Evolutionary conservation across 2,113 vertebrate genomes (phyloP).

Genomic region (Pelecanus crispus): DNA sequence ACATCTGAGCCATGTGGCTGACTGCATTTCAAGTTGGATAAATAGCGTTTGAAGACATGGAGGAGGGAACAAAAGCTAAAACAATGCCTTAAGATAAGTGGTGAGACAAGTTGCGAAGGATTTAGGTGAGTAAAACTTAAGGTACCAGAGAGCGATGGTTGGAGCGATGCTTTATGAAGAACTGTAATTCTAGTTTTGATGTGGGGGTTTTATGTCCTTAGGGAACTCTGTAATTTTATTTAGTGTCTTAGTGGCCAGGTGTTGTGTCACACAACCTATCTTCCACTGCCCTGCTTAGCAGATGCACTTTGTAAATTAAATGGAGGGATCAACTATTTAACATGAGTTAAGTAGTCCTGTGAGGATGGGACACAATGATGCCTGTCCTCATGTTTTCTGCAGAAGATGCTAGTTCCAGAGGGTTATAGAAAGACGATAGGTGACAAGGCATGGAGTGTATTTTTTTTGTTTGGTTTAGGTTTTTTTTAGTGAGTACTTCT

Average conservation of each 20-base stretch:
- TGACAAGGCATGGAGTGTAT: neutral
- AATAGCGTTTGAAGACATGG: neutral
- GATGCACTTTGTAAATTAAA: neutral
- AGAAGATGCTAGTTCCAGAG: neutral
- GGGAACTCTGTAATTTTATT: neutral
- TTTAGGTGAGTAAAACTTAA: neutral
- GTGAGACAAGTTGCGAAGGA: neutral
- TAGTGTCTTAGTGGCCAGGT: neutral
- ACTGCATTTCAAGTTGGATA: neutral
- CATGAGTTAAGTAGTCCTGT: neutral
- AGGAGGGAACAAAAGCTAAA: neutral
- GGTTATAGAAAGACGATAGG: neutral
- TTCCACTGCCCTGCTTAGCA: neutral
- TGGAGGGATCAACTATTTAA: neutral
- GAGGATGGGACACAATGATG: neutral
- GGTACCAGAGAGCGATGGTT: neutral
- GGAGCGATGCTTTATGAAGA: neutral
- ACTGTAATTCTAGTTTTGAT: neutral
- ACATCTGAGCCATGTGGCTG: neutral
- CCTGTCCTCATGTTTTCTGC: neutral
- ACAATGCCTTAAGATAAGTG: neutral
- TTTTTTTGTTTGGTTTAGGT: neutral
- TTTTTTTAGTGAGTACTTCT: neutral
- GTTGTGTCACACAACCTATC: neutral
- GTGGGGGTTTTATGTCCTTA: neutral